These are phyloP conservation scores for Psophia crepitans DNA, from an alignment of 2,113 vertebrate genomes.

Conservation along the genomic window DNA sequence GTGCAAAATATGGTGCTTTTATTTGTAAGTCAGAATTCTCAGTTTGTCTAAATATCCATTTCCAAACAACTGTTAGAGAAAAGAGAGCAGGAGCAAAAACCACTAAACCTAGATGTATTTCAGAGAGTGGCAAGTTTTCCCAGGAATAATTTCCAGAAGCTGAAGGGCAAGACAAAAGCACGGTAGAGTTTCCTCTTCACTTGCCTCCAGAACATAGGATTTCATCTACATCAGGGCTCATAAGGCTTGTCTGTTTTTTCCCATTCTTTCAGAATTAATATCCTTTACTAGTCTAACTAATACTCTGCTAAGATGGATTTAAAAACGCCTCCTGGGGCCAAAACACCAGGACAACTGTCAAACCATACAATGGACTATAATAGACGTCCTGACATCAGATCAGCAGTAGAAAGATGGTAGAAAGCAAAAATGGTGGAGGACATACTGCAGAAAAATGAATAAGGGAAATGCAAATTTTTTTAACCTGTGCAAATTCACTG, in stretches of 20 bases:
- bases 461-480: background rate
- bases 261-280: background rate
- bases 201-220: background rate
- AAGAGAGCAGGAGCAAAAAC: background rate
- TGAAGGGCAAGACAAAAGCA: background rate
- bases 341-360: conserved; percentile 12
- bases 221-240: background rate
- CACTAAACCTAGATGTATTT: background rate
- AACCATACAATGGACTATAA: background rate
- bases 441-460: background rate
- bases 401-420: background rate
- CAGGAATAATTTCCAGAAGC: background rate
- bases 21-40: background rate
- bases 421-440: background rate
- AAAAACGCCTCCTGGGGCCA: background rate
- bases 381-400: background rate
- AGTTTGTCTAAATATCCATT: background rate
- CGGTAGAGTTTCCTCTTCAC: background rate
- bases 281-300: background rate
- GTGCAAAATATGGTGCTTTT: background rate
- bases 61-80: background rate
- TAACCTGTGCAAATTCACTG: background rate
- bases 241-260: background rate
- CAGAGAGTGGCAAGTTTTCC: background rate
- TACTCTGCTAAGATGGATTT: background rate